These are phyloP conservation scores for Sceloporus undulatus DNA, from an alignment of 2,113 vertebrate species.

Conservation along the genomic window DNA sequence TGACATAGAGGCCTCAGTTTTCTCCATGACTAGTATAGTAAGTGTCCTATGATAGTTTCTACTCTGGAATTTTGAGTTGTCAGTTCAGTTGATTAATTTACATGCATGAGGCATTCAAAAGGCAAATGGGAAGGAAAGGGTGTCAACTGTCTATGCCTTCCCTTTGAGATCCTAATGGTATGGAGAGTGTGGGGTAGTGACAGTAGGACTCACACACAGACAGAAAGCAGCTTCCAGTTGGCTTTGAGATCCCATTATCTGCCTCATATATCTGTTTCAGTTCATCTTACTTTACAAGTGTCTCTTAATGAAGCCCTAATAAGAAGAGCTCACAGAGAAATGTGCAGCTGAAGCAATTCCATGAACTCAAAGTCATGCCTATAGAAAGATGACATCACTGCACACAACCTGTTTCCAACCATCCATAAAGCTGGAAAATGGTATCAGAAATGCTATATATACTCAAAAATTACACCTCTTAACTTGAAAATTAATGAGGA, in stretches of 20 bases:
- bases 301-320: not conserved
- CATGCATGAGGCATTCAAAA: not conserved
- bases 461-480: not conserved
- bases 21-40: not conserved
- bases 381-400: constrained; percentile 10
- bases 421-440: constrained; percentile 1
- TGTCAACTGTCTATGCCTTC: not conserved
- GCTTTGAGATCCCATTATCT: not conserved
- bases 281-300: not conserved
- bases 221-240: not conserved
- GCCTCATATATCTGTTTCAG: constrained; percentile 2
- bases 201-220: not conserved
- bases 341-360: not conserved
- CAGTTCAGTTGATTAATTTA: not conserved
- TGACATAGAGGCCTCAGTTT: not conserved
- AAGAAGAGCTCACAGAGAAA: constrained; percentile 5
- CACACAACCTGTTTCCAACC: not conserved
- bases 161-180: not conserved
- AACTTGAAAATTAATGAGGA: not conserved
- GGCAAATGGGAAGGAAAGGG: not conserved
- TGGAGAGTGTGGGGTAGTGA: not conserved
- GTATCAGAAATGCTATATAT: not conserved
- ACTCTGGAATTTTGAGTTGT: not conserved
- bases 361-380: not conserved
- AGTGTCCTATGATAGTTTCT: not conserved